Conservation (phyloP, 1,140 invertebrate genomes). For the Caenorhabditis remanei region DNA sequence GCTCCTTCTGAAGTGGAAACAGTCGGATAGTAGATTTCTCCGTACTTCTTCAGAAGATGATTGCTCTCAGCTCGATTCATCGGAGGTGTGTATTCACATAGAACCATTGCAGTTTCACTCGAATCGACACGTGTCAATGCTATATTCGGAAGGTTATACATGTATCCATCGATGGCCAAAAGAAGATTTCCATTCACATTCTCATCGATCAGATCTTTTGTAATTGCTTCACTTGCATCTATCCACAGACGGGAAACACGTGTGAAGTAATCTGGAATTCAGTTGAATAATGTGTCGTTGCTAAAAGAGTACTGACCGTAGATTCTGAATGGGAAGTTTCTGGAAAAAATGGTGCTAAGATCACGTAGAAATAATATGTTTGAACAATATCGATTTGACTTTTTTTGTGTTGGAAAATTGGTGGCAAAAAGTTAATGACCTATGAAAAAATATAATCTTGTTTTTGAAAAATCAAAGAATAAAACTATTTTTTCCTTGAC, state of each 20-base stretch:
- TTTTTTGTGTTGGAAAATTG: no score
- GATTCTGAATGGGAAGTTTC: no score
- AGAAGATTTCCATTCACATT: neutral
- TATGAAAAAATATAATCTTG: no score
- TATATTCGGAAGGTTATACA: neutral
- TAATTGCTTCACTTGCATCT: neutral
- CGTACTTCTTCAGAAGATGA: neutral
- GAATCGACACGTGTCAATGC: neutral
- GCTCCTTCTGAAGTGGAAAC: neutral
- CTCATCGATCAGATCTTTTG: neutral
- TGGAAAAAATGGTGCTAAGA: no score
- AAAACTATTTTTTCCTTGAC: no score
- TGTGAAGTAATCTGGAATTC: neutral
- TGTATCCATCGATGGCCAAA: neutral
- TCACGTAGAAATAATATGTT: no score
- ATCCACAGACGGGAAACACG: neutral
- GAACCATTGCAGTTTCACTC: neutral
- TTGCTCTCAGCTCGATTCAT: slow-evolving; percentile 20
- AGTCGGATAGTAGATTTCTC: slow-evolving; percentile 7
- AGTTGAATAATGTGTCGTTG: no score
- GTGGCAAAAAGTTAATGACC: no score
- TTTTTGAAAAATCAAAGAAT: no score
- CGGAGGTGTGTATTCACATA: slow-evolving; percentile 3
- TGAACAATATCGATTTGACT: no score
- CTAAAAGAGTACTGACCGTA: no score